Evolutionary conservation across 2,888 invertebrate species (phyloP), one percentile per base, ranked within the genome.

Genomic region (Sthenelais limicola): DNA sequence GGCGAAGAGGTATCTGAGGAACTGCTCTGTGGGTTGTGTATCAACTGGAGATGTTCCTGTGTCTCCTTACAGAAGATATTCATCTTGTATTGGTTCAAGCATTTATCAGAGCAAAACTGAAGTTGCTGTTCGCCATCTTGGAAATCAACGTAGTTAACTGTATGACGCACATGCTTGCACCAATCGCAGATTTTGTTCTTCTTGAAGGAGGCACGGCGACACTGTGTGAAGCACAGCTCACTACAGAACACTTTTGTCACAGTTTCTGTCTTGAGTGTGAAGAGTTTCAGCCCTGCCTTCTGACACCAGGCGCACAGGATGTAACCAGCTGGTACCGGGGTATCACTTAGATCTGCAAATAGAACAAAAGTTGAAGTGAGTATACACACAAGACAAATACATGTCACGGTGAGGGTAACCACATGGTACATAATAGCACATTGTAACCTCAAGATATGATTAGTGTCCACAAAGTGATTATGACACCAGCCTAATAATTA

Each of bases 81-180:
- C 96, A 97, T 96, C 90, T 97, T 96, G 90, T 96, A 97, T 88
- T 96, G 96, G 86, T 96, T 96, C 79, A 96, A 90, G 85, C 96
- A 97, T 90, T 95, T 95, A 88, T 96, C 95, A 58, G 95, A 95
- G 83, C 90, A 90, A 82, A 96, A 96, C 88, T 96, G 96, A 56
- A 96, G 90, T 84, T 95, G 95, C 28, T 94, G 93, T 78, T 95
- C 94, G 54, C 95, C 95, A 84, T 96, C 96, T 91, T 95, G 70
- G 82, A 95, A 94, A 88, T 96, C 96, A 24, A 96, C 95, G 85
- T 95, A 96, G 79, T 94, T 95, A 67, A 96, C 94, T 0, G 95
- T 95, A 84, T 95, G 95, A 33, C 95, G 90, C 3, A 96, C 93
- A 83, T 96, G 95, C 74, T 94, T 91, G 88, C 96, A 96, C 96